These are phyloP conservation scores for Atlantisia rogersi DNA, from an alignment of 2,113 vertebrate genomes.

Conservation along the genomic window DNA sequence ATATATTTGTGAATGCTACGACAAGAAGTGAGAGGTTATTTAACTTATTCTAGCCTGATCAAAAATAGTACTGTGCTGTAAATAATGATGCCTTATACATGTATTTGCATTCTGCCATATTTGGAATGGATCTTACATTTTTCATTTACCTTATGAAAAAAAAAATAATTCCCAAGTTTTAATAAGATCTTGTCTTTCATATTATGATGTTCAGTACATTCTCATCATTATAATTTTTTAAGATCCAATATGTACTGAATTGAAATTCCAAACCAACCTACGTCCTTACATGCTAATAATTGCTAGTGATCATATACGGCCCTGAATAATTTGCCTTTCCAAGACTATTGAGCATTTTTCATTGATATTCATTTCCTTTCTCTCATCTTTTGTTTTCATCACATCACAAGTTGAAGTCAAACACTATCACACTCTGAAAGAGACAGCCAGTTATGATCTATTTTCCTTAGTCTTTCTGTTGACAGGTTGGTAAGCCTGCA, in stretches of 20 bases:
- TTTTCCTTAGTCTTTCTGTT: background rate
- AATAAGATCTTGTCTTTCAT: background rate
- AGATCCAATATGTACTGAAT: background rate
- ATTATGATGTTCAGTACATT: background rate
- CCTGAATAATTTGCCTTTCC: background rate
- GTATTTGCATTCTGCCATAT: background rate
- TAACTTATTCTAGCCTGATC: background rate
- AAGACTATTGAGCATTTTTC: background rate
- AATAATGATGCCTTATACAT: background rate
- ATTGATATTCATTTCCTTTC: background rate
- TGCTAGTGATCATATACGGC: background rate
- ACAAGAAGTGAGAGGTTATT: background rate
- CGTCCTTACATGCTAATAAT: background rate
- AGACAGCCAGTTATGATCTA: background rate
- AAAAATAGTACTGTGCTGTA: background rate
- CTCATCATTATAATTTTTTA: background rate
- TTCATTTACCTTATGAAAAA: background rate
- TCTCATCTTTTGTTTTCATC: background rate
- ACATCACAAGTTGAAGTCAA: background rate
- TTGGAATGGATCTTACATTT: background rate
- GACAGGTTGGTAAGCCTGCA: background rate
- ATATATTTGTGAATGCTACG: background rate
- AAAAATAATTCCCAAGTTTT: background rate
- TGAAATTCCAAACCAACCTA: background rate
- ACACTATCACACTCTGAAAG: background rate